Evolutionary conservation across 2,113 vertebrate genomes (phyloP).

Genomic region (Cyanistes caeruleus): DNA sequence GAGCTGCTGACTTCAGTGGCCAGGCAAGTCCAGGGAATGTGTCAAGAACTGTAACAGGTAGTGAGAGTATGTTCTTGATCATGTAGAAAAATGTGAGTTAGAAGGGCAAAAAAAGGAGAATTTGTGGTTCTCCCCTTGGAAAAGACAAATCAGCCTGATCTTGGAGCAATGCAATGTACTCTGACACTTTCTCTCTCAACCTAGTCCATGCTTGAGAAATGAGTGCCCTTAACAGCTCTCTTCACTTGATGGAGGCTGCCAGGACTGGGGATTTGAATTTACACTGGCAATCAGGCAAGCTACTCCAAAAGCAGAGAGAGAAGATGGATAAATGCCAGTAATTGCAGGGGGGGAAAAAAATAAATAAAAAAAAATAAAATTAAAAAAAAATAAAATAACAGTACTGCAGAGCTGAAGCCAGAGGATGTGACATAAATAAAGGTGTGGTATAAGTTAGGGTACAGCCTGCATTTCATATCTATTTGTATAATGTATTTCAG

Average conservation of each 20-base stretch:
- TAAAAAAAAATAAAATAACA: not conserved
- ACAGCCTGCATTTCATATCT: not conserved
- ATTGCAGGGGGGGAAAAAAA: not conserved
- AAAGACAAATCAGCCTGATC: not conserved
- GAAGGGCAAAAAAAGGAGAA: not conserved
- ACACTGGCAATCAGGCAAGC: not conserved
- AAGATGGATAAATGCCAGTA: not conserved
- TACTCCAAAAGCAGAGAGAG: not conserved
- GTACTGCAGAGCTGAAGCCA: not conserved
- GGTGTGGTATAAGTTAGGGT: not conserved
- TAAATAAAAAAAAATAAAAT: too few relatives aligned
- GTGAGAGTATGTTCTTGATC: not conserved
- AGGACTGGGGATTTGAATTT: not conserved
- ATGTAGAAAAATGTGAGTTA: not conserved
- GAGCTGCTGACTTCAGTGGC: not conserved
- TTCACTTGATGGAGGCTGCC: not conserved
- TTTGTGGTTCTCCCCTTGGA: not conserved
- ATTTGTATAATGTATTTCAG: not conserved
- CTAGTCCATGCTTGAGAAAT: not conserved
- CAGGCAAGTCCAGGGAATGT: not conserved
- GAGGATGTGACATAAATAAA: not conserved
- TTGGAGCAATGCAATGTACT: not conserved
- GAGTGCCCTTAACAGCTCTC: not conserved
- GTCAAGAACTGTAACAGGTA: not conserved
- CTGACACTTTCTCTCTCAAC: not conserved